Evolutionary conservation across 2,797 vertebrate genomes (phyloP).

Genomic region (Myotis findleyi): DNA sequence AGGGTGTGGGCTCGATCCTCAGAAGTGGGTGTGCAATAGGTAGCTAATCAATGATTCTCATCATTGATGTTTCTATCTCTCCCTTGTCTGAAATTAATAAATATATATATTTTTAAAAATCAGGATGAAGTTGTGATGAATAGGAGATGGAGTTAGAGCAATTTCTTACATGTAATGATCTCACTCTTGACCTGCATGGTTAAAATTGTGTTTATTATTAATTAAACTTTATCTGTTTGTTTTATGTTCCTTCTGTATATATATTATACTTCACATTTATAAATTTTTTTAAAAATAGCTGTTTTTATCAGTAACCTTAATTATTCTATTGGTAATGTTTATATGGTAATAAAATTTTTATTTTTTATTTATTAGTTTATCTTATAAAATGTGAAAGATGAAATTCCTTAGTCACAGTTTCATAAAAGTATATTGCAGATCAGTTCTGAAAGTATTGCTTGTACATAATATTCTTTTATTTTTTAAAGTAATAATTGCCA

Average conservation of each 20-base stretch:
- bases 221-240: neutral
- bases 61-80: no score
- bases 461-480: neutral
- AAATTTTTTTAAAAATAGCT: neutral
- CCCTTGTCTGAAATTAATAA: no score
- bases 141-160: neutral
- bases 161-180: neutral
- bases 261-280: neutral
- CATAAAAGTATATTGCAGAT: neutral
- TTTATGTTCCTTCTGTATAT: neutral
- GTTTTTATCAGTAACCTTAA: neutral
- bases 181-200: neutral
- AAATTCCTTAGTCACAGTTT: neutral
- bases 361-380: neutral
- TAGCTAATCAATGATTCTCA: no score
- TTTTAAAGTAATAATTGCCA: constrained; percentile 1
- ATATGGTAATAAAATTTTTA: neutral
- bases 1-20: no score
- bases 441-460: neutral
- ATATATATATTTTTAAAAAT: neutral
- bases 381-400: constrained; percentile 28
- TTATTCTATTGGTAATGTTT: neutral
- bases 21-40: no score
- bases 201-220: neutral
- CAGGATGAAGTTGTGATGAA: neutral